Evolutionary conservation across 1,140 invertebrate genomes (phyloP).

Genomic region (Himalopsyche phryganea): DNA sequence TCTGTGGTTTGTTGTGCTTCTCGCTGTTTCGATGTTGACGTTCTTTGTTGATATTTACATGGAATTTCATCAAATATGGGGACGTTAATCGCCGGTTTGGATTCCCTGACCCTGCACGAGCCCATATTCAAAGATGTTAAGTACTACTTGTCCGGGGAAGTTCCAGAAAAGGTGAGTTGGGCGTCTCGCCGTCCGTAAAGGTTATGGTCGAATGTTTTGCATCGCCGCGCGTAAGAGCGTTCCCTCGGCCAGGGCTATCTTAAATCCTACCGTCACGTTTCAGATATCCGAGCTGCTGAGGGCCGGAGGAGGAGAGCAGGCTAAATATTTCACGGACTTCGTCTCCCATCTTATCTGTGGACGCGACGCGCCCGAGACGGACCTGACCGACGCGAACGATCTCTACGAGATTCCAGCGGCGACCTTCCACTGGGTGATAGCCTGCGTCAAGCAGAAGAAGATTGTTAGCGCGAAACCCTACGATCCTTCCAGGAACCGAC

Average conservation of each 20-base stretch:
- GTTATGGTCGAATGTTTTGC: slow-evolving; percentile 14
- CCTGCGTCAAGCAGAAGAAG: slow-evolving; percentile 56
- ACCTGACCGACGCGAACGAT: slow-evolving; percentile 81
- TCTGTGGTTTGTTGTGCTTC: slow-evolving; percentile 24
- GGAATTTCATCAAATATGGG: slow-evolving; percentile 47
- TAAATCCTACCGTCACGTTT: slow-evolving; percentile 35
- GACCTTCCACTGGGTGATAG: slow-evolving; percentile 76
- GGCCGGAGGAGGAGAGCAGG: slow-evolving; percentile 77
- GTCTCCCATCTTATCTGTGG: slow-evolving; percentile 87
- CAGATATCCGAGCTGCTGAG: slow-evolving; percentile 75
- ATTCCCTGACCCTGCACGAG: slow-evolving; percentile 49
- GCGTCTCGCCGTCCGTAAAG: slow-evolving; percentile 6
- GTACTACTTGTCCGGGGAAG: slow-evolving; percentile 67
- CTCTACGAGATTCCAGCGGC: slow-evolving; percentile 88
- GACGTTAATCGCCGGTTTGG: slow-evolving; percentile 52
- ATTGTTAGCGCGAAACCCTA: slow-evolving; percentile 51
- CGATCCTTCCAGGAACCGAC: slow-evolving; percentile 49
- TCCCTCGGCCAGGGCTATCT: not conserved
- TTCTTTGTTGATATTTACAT: slow-evolving; percentile 31
- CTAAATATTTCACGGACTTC: slow-evolving; percentile 81
- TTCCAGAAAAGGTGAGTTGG: slow-evolving; percentile 61
- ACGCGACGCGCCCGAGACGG: slow-evolving; percentile 70
- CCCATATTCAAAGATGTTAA: slow-evolving; percentile 62
- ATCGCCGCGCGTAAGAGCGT: not conserved
- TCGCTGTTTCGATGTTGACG: slow-evolving; percentile 23